Base-by-base conservation (phyloP, 1,140 invertebrate genomes). In the Parasteatoda tepidariorum region DNA sequence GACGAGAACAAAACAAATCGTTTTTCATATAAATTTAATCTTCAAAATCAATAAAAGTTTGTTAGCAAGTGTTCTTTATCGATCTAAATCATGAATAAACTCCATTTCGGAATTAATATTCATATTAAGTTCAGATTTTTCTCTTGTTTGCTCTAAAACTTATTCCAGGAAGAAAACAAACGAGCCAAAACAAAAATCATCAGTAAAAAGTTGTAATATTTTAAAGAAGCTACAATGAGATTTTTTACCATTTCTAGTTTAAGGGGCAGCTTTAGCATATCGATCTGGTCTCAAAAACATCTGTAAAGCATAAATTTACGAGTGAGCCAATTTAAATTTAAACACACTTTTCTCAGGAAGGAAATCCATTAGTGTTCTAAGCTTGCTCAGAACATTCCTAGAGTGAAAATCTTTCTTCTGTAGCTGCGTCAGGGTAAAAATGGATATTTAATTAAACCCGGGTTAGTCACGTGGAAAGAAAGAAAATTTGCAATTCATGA, bases 221-320 rank as follows among this genome's bases (percentile, higher is more conserved):
- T 59, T 41, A 18, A 73, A 73, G 26, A 55, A n/a, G 33, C n/a
- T 15, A 22, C 55, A 24, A 31, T 24, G n/a, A 33, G n/a, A 26
- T 24, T 22, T 6, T 34, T 34, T 24, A 24, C 30, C 28, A 61
- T 61, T 41, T 75, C 48, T 71, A 7, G 22, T 55, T 30, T 48
- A 48, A 26, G n/a, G 6, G 30, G 41, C 41, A 28, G 28, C 28
- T 38, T 54, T 9, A 30, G 22, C 26, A 22, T 41, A 70, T 71
- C 67, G 57, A 82, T 62, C 67, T 2, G 54, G 31, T 24, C 62
- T 82, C 66, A 59, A 57, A 82, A 82, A 71, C 78, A 82, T 82
- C 78, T 82, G 78, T 82, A 82, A 82, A 82, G 78, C 66, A 82
- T 82, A 71, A 82, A 82, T 82, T 82, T 82, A 61, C 67, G 78